A percentile compares a stretch with the other conserved stretches of the same genome.
These are phyloP conservation scores for Scomber colias DNA, from an alignment of 2,113 vertebrate genomes.

Conservation along the genomic window DNA sequence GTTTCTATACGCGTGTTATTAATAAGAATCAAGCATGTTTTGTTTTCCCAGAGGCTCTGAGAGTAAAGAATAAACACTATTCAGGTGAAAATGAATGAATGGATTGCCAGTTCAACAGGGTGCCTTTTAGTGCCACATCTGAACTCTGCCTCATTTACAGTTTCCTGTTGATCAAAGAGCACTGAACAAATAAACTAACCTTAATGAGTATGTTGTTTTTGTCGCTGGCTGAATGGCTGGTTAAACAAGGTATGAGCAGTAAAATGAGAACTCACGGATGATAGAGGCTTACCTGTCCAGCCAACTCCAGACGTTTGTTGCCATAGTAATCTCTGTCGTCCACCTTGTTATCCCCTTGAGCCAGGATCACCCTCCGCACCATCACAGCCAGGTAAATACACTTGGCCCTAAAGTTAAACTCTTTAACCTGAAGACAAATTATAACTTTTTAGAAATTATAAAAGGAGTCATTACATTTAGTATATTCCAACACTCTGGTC, in stretches of 20 bases:
- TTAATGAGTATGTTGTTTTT: neutral
- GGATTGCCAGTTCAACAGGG: constrained; percentile 20
- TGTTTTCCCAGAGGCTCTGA: constrained; percentile 27
- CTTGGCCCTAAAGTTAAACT: constrained; percentile 98
- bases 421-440: constrained; percentile 90
- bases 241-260: neutral
- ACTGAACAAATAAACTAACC: constrained; percentile 8
- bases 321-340: constrained; percentile 99
- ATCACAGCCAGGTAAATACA: constrained; percentile 98
- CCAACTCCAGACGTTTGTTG: constrained; percentile 97
- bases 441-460: neutral
- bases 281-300: constrained; percentile 90
- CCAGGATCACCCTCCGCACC: constrained; percentile 97
- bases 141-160: neutral
- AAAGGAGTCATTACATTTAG: neutral
- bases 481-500: neutral
- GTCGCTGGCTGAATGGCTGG: neutral
- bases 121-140: constrained; percentile 16
- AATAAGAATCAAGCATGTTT: constrained; percentile 31
- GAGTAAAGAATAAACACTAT: constrained; percentile 36
- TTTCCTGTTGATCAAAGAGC: constrained; percentile 17
- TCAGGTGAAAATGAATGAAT: constrained; percentile 15
- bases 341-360: constrained; percentile 97
- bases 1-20: constrained; percentile 30
- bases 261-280: constrained; percentile 10